These are phyloP conservation scores for Aphelenchoides besseyi DNA, from an alignment of 1,140 invertebrate genomes.

Conservation along the genomic window DNA sequence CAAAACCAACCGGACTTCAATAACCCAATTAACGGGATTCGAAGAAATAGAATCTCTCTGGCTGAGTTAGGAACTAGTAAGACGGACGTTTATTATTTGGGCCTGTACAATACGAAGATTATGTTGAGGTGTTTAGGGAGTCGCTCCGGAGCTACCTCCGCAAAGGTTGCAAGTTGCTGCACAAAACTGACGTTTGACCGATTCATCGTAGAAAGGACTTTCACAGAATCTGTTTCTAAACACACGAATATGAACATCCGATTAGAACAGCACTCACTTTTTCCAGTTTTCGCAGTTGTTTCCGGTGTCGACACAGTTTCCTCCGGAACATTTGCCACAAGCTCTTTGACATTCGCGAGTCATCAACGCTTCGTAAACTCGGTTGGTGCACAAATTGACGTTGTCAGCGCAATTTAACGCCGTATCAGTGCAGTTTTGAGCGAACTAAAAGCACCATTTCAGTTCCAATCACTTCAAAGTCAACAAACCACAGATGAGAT, in stretches of 20 bases:
- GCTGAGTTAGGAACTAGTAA: neutral
- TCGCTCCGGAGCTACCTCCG: neutral
- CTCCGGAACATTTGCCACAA: neutral
- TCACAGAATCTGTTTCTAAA: neutral
- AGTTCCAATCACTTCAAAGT: neutral
- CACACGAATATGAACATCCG: neutral
- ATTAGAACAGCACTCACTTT: neutral
- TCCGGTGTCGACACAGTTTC: neutral
- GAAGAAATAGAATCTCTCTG: neutral
- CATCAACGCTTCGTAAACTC: neutral
- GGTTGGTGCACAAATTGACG: neutral
- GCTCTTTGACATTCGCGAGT: neutral
- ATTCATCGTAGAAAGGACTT: neutral
- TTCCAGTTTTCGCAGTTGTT: no score
- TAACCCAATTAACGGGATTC: neutral
- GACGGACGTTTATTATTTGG: no score
- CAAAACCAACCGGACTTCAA: neutral
- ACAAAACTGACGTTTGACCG: neutral
- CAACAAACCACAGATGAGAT: neutral
- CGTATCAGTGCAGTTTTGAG: neutral
- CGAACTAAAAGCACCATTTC: neutral
- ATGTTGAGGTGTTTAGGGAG: neutral
- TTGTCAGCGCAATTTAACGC: constrained; percentile 12
- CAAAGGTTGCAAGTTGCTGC: neutral
- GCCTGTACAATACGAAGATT: neutral